Evolutionary conservation across 1,140 invertebrate genomes (phyloP), one percentile per base, ranked within the genome.

Genomic region (Apis laboriosa): DNA sequence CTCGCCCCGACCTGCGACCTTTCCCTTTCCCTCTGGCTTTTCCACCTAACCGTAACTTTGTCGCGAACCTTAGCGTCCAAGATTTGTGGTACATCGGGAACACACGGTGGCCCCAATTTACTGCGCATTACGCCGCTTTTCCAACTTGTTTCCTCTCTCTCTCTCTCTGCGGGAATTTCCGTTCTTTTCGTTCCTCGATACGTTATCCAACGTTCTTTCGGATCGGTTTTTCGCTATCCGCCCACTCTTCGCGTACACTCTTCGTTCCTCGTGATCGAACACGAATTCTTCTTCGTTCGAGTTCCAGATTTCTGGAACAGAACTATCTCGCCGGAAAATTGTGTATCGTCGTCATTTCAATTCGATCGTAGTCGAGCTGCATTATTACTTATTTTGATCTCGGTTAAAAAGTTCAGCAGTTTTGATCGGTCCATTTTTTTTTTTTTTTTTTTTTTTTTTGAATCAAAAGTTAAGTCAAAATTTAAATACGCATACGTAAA

Each of bases 61-160:
- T 77, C 75, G 67, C 84, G 84, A 71, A 75, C 75, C 75, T 76
- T 76, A 55, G 34, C 67, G 76, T 71, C 77, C 68, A 89, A 89
- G 87, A 89, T 89, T 89, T 89, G 88, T 90, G 88, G 88, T 68
- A 84, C 88, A 89, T 90, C 84, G 85, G 83, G 63, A 80, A 84
- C 88, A 90, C 88, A 80, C 86, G 88, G 88, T 83, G 79, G 88
- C 60, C 84, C 80, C 86, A 89, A 90, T 90, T 90, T 90, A 90
- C 88, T 77, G 88, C 83, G 84, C 88, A 89, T 90, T 89, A 90
- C 88, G 77, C 71, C 72, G 75, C 51, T 77, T 79, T 78, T 76
- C 58, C 70, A 76, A 56, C 24, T 60, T 86, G 81, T 73, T 83
- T 60, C 76, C 64, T 43, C 34, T 43, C 24, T 24, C 24, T 24